Conservation (phyloP, 2,888 invertebrate genomes). For the Apodemia duryi region DNA sequence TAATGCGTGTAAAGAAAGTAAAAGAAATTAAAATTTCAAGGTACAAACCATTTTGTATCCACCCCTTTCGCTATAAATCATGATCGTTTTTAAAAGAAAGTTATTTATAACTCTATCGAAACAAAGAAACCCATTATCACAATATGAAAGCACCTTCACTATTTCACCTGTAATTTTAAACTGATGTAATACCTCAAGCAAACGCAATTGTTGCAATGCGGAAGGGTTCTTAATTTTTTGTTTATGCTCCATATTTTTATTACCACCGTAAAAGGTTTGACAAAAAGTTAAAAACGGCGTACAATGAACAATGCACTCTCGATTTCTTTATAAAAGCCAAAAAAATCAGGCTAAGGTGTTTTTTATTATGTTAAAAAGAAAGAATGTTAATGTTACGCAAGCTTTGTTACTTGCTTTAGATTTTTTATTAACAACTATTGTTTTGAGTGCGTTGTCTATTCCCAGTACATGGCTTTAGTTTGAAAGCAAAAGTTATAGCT, state of each 20-base stretch:
- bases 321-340: conserved; percentile 71
- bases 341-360: conserved; percentile 66
- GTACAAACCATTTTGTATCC: conserved; percentile 40
- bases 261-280: conserved; percentile 51
- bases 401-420: conserved; percentile 56
- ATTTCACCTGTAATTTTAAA: conserved; percentile 73
- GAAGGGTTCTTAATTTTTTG: conserved; percentile 67
- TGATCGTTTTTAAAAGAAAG: conserved; percentile 65
- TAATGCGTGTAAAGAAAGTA: conserved; percentile 24
- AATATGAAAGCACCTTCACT: conserved; percentile 65
- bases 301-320: conserved; percentile 69
- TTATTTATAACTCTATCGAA: conserved; percentile 55
- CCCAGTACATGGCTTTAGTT: conserved; percentile 30
- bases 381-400: conserved; percentile 56
- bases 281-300: conserved; percentile 52
- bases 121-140: conserved; percentile 67
- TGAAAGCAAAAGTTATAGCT: conserved; percentile 29
- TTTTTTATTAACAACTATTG: conserved; percentile 37
- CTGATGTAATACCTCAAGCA: conserved; percentile 52
- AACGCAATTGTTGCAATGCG: conserved; percentile 59
- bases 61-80: conserved; percentile 60
- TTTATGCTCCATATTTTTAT: conserved; percentile 74
- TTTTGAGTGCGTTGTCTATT: conserved; percentile 35
- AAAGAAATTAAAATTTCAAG: conserved; percentile 36
- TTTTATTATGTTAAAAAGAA: conserved; percentile 57